These are phyloP conservation scores for Leucosticte australis DNA, from an alignment of 2,113 vertebrate species.

Conservation along the genomic window DNA sequence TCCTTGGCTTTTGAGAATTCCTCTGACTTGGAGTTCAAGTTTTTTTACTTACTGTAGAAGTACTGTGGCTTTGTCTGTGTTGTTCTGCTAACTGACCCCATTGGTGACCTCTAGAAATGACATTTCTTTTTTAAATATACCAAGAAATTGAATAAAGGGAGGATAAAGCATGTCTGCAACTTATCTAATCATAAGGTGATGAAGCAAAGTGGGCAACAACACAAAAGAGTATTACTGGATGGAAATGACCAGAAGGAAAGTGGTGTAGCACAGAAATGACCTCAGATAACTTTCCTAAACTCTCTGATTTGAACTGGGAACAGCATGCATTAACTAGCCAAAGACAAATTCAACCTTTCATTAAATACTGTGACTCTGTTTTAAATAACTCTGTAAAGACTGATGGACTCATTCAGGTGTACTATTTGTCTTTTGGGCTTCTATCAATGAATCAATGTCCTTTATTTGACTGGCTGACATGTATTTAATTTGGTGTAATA, in stretches of 20 bases:
- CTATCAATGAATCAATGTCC: constrained; percentile 46
- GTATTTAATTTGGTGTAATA: constrained; percentile 33
- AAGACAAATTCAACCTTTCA: neutral
- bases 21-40: neutral
- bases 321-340: neutral
- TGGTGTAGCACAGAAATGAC: neutral
- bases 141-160: neutral
- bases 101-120: neutral
- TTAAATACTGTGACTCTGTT: neutral
- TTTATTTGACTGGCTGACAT: constrained; percentile 44
- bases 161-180: neutral
- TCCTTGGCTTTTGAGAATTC: neutral
- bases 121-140: neutral
- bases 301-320: neutral
- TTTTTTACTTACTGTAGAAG: neutral
- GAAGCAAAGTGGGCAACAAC: neutral
- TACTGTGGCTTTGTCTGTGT: neutral
- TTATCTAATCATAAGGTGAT: neutral
- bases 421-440: constrained; percentile 46
- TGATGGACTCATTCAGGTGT: neutral
- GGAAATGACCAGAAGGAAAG: neutral
- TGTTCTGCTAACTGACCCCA: neutral
- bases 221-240: neutral
- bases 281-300: neutral
- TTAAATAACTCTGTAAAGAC: constrained; percentile 33